These are phyloP conservation scores for Eleginops maclovinus DNA, from an alignment of 2,113 vertebrate genomes.

Conservation along the genomic window DNA sequence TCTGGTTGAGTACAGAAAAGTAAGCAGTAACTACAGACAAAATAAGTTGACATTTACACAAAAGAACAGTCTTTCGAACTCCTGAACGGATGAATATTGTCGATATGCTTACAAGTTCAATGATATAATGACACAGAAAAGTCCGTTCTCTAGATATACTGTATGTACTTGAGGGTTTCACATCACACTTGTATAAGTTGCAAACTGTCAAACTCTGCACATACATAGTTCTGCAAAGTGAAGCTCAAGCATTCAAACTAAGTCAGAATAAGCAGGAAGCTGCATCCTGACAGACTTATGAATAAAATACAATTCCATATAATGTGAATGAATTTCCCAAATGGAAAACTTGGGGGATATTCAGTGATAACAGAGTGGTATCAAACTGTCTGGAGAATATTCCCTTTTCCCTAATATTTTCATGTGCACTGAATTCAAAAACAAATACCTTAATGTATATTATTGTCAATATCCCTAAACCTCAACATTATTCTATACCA, in stretches of 20 bases:
- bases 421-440: slow-evolving; percentile 21
- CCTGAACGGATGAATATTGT: no score
- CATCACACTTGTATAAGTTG: no score
- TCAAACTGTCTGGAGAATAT: background rate
- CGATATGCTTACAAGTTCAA: no score
- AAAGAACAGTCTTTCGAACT: no score
- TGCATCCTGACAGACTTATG: background rate
- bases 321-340: background rate
- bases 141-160: background rate
- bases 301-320: background rate
- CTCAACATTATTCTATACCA: slow-evolving; percentile 43
- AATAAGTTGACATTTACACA: background rate
- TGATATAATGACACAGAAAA: background rate
- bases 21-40: background rate
- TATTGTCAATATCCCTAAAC: slow-evolving; percentile 41
- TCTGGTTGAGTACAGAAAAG: background rate
- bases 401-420: background rate
- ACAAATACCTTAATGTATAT: slow-evolving; percentile 42
- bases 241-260: background rate
- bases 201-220: background rate
- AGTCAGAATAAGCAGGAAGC: background rate
- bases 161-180: no score
- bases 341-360: background rate
- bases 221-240: background rate
- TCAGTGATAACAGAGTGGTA: background rate